Conservation (phyloP, 2,888 invertebrate genomes). For the Eupeodes luniger region DNA sequence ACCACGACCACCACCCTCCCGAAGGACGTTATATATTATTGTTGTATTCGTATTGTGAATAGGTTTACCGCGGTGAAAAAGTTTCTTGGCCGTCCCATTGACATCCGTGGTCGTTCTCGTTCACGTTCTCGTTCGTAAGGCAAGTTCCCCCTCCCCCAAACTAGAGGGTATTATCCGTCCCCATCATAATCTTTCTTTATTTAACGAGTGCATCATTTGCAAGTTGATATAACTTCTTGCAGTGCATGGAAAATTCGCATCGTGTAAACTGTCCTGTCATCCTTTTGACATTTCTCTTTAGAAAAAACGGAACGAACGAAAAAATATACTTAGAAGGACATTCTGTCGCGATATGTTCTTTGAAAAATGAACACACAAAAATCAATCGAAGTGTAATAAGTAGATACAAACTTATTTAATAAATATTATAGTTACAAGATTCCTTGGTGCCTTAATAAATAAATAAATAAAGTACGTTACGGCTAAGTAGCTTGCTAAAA, state of each 20-base stretch:
- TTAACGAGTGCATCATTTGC: conserved; percentile 60
- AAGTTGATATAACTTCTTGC: conserved; percentile 57
- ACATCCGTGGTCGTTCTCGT: conserved; percentile 11
- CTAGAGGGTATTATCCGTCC: conserved; percentile 28
- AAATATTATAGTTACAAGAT: conserved; percentile 2
- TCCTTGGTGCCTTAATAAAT: conserved; percentile 68
- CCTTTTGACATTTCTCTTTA: conserved; percentile 67
- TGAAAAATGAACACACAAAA: conserved; percentile 22
- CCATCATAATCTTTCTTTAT: conserved; percentile 24
- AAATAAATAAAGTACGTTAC: conserved; percentile 10
- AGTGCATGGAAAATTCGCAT: conserved; percentile 59
- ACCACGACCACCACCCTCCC: conserved; percentile 25
- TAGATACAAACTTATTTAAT: conserved; percentile 29
- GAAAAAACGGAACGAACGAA: conserved; percentile 37
- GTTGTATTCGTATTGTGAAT: conserved; percentile 33
- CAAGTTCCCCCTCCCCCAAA: conserved; percentile 17
- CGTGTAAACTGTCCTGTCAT: conserved; percentile 52
- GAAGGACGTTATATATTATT: conserved; percentile 47
- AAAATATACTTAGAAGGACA: conserved; percentile 55
- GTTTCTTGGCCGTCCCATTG: conserved; percentile 35
- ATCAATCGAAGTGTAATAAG: conserved; percentile 38
- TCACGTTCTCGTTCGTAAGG: neutral
- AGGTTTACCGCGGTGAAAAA: conserved; percentile 63
- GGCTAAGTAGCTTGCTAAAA: neutral
- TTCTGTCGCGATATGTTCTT: conserved; percentile 43